Evolutionary conservation across 2,888 invertebrate genomes (phyloP).

Genomic region (Aphidius colemani): DNA sequence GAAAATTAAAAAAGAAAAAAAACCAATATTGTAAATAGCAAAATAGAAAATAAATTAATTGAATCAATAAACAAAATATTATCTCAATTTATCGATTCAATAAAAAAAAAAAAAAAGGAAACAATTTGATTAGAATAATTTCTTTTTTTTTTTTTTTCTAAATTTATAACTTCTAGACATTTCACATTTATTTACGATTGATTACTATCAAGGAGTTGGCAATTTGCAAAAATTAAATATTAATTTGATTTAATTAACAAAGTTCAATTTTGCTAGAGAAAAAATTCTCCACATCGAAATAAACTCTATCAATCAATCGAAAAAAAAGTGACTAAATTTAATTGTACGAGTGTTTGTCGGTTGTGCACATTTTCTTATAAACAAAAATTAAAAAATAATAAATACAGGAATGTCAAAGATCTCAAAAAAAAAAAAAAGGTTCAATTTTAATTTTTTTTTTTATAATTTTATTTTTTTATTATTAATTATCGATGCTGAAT

Average conservation of each 20-base stretch:
- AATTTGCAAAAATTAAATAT: background rate
- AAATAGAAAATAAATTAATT: no score
- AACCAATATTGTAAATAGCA: no score
- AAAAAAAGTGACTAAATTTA: no score
- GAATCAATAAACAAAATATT: slow-evolving; percentile 22
- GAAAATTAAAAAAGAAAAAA: no score
- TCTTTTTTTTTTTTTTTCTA: slow-evolving; percentile 22
- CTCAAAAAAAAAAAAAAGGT: no score
- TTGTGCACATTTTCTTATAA: slow-evolving; percentile 1
- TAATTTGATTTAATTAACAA: background rate
- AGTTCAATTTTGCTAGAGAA: background rate
- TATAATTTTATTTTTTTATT: background rate
- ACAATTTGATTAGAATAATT: slow-evolving; percentile 1
- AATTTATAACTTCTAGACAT: slow-evolving; percentile 16
- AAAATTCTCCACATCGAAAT: no score
- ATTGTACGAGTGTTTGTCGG: slow-evolving; percentile 17
- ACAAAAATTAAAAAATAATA: no score
- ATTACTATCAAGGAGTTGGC: no score
- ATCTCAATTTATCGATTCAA: slow-evolving; percentile 14
- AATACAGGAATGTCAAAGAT: no score
- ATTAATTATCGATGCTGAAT: slow-evolving; percentile 6
- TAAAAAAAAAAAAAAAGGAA: slow-evolving; percentile 24
- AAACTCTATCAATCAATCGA: no score
- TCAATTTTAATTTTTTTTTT: no score
- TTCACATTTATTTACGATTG: slow-evolving; percentile 20